Percentiles rank a stretch among this genome's conserved stretches.
Evolutionary conservation across 2,113 vertebrate species (phyloP).

Genomic region (Corynorhinus townsendii): DNA sequence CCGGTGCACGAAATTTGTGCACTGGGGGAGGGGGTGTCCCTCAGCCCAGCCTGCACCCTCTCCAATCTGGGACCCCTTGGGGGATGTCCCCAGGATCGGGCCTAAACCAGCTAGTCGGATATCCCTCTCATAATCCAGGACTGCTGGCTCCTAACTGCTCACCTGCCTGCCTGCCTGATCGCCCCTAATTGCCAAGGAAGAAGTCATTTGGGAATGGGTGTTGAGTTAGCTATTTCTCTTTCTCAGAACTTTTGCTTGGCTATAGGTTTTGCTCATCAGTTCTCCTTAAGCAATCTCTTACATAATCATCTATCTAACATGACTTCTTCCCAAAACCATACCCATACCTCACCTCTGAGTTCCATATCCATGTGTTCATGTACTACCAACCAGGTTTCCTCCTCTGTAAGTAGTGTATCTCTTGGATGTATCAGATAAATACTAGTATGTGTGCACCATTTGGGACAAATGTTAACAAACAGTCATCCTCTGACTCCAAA

Average conservation of each 20-base stretch:
- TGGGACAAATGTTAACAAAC: neutral
- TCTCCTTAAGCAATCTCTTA: neutral
- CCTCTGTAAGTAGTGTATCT: neutral
- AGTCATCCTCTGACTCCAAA: neutral
- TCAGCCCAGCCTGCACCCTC: too few relatives aligned
- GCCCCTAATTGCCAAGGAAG: neutral
- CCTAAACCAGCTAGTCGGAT: too few relatives aligned
- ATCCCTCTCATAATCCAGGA: too few relatives aligned
- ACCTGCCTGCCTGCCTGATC: too few relatives aligned
- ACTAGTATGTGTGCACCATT: neutral
- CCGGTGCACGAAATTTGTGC: too few relatives aligned
- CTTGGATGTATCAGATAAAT: neutral
- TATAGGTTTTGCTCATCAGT: neutral
- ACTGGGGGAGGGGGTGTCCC: too few relatives aligned
- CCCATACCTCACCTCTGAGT: neutral
- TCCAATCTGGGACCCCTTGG: too few relatives aligned
- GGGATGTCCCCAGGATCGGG: too few relatives aligned
- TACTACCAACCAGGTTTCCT: neutral
- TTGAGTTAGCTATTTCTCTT: neutral
- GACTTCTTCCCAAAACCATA: neutral
- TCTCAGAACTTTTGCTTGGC: neutral
- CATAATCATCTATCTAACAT: neutral
- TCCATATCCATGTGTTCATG: neutral
- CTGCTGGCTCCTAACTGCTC: too few relatives aligned
- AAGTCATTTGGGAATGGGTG: neutral